A percentile compares a stretch with the other conserved stretches of the same genome.
Conservation (phyloP, 2,797 vertebrate genomes). For the Cygnus olor region DNA sequence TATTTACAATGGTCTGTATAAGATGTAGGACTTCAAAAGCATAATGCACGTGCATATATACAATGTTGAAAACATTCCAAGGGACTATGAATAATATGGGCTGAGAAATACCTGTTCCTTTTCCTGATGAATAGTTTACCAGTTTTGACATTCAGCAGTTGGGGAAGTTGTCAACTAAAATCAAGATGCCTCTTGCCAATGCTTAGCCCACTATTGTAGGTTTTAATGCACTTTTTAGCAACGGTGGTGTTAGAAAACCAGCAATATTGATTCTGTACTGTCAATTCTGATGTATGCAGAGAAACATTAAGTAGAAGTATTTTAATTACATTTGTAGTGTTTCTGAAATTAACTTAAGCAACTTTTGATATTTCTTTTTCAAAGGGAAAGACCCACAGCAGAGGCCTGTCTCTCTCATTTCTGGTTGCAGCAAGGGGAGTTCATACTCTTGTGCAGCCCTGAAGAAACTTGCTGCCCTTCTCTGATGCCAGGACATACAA, state of each 20-base stretch:
- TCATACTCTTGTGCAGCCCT: conserved; percentile 70
- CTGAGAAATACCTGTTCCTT: neutral
- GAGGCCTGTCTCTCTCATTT: conserved; percentile 90
- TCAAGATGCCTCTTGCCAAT: neutral
- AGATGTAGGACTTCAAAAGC: neutral
- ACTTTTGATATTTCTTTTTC: neutral
- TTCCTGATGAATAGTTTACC: neutral
- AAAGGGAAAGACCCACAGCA: conserved; percentile 90
- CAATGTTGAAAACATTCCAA: neutral
- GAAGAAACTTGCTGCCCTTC: conserved; percentile 68
- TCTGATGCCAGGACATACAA: conserved; percentile 50
- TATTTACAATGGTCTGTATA: neutral
- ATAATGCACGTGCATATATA: neutral
- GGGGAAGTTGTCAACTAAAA: neutral
- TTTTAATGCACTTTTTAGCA: neutral
- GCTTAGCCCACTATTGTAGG: neutral
- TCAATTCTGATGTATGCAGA: neutral
- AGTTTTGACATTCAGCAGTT: neutral
- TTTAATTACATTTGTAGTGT: neutral
- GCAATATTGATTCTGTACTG: neutral
- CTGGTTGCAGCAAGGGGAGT: conserved; percentile 88
- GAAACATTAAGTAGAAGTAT: neutral
- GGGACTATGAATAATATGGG: accelerated
- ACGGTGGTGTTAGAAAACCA: neutral
- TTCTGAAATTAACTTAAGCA: neutral